Base-by-base conservation (phyloP, 1,140 invertebrate species). In the Drosophila bocki region DNA sequence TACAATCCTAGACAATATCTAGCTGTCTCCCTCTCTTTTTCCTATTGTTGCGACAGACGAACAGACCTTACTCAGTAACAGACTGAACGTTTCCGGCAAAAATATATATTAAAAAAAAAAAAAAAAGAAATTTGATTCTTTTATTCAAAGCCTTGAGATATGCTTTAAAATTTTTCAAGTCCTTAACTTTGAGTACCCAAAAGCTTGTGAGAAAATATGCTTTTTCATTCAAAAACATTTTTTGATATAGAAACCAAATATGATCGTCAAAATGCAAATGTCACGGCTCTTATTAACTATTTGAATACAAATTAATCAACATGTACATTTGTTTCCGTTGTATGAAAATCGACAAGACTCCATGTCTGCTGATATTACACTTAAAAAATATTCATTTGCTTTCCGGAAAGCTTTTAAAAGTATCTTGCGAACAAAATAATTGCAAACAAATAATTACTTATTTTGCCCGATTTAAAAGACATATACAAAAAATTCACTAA, bases 181-280 rank as follows among this genome's bases (percentile, higher is more conserved):
- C 3, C 22, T 57, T 12, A 7, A 17, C 12, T n/a, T 57, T 7
- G 15, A 57, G 13, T 57, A 57, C 19, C 54, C 19, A 13, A 29
- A 57, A 12, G 15, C 54, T 8, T 57, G 54, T 29, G 11, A 57
- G 15, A 11, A 41, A 42, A 19, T 17, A 12, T 57, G 54, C 17
- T 12, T 57, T 4, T 57, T 57, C 42, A 26, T 42, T 15, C 54
- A 57, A 42, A 11, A 19, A 8, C n/a, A 19, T 41, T 57, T 57
- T 57, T 57, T n/a, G 4, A 41, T 3, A 26, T 47, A 7, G 13
- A 47, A 0, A 26, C 45, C 22, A 11, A 22, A 7, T 47, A 26
- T 41, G 26, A 53, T 37, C 4, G 1, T 7, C 17, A 37, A 13
- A 17, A n/a, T 11, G 13, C 17, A n/a, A 35, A 35, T 11, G 51